Conservation (phyloP, 2,888 invertebrate genomes). For the Epirrita christyi region DNA sequence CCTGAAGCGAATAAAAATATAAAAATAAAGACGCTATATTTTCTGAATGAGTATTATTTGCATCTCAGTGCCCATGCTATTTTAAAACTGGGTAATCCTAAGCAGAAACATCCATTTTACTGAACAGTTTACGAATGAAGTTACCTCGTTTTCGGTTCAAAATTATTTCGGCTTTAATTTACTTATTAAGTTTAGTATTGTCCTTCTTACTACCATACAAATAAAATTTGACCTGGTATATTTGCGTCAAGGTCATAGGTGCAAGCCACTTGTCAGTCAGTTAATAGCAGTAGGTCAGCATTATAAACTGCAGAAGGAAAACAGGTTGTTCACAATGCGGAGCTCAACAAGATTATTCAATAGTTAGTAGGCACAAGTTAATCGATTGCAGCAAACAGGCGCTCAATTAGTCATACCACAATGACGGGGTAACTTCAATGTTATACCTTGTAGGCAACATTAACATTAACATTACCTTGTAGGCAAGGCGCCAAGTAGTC, state of each 20-base stretch:
- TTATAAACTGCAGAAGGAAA: constrained; percentile 14
- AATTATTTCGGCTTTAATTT: too few species aligned
- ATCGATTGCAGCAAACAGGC: constrained; percentile 13
- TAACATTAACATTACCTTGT: too few species aligned
- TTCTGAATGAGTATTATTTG: constrained; percentile 5
- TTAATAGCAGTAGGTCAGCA: constrained; percentile 12
- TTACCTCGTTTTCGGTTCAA: too few species aligned
- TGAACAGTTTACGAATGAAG: background rate
- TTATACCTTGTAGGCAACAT: too few species aligned
- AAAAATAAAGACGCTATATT: background rate
- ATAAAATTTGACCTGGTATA: background rate
- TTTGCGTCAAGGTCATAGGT: constrained; percentile 13
- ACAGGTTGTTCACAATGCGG: constrained; percentile 20
- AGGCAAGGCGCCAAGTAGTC: background rate
- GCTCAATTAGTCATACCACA: constrained; percentile 34
- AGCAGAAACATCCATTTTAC: background rate
- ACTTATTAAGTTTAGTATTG: too few species aligned
- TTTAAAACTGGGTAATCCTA: background rate
- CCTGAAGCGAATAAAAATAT: background rate
- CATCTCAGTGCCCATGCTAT: background rate
- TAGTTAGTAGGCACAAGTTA: constrained; percentile 7
- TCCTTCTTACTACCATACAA: background rate
- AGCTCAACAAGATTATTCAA: constrained; percentile 9
- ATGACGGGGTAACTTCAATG: constrained; percentile 22
- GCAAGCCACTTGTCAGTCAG: background rate